A percentile compares a stretch with the other conserved stretches of the same genome.
Conservation (phyloP, 2,113 vertebrate genomes). For the Suricata suricatta region DNA sequence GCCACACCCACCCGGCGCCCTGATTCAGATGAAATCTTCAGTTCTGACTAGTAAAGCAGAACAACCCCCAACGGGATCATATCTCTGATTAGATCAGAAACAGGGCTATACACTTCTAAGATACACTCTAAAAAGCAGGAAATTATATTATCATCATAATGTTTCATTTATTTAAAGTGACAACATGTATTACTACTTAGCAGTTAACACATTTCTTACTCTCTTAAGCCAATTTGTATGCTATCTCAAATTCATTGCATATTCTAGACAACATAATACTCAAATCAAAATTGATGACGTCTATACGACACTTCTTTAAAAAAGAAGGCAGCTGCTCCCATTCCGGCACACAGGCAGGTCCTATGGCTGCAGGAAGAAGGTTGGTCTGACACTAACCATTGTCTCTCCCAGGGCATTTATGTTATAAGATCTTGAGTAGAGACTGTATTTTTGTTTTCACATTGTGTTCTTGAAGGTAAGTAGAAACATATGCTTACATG, state of each 20-base stretch:
- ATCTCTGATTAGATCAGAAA: background rate
- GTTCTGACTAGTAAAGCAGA: background rate
- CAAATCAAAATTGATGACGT: background rate
- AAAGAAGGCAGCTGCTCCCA: background rate
- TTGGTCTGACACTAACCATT: background rate
- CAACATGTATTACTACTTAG: background rate
- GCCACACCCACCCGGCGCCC: fast-evolving
- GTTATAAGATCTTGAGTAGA: background rate
- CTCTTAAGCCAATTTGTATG: background rate
- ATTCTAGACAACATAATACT: background rate
- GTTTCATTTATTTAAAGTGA: slow-evolving; percentile 45
- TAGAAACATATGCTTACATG: background rate
- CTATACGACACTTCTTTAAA: background rate
- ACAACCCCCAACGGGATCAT: background rate
- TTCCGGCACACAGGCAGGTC: background rate
- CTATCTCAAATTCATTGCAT: background rate
- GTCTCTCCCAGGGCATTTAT: background rate
- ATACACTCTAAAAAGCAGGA: background rate
- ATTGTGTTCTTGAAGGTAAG: background rate
- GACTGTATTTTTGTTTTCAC: slow-evolving; percentile 2
- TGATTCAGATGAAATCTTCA: background rate
- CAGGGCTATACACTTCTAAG: background rate
- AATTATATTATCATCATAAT: background rate
- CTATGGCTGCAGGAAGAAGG: background rate
- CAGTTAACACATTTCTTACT: slow-evolving; percentile 29